Base-by-base conservation (phyloP, 1,140 invertebrate species). In the Chelonus insularis region DNA sequence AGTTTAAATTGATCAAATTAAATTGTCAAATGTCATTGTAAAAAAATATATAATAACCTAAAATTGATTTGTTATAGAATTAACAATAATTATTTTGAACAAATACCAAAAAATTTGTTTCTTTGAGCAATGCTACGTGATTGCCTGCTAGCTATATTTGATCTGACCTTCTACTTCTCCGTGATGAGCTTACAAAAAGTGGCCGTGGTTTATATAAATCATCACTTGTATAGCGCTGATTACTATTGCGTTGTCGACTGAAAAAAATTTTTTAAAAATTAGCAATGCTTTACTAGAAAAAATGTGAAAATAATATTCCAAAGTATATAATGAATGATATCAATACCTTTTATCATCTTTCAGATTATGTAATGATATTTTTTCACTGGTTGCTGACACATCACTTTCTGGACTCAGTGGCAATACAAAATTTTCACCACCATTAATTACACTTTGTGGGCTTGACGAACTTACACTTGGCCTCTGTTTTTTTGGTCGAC, bases 181-280 rank as follows among this genome's bases (percentile, higher is more conserved):
- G 75, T 41, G 81, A 82, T 58, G 81, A 80, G 60, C 75, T 79
- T 16, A 78, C 76, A 70, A 83, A 82, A 39, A 87, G 69, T 29
- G 85, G 85, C 65, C 87, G 81, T 57, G 87, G 87, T 74, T 89
- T 89, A 74, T 88, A 89, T 60, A 89, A 75, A 79, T 89, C 87
- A 69, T 87, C 85, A 65, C 84, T 87, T 36, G 84, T 84, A 66
- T 89, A 89, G 57, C 86, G 83, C 72, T 88, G 86, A 63, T 71
- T 80, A 66, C 72, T 78, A 56, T 60, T 57, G 16, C 74, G 72
- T 56, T 72, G 71, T 11, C 73, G 72, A 62, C 77, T 80, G 70
- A 23, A 77, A 73, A 68, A 14, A 45, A 57, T 7, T 29, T 29
- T 29, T 29, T 4, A 7, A 29, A 29, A 29, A 29, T 7, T 29